phyloP scores from a whole-genome alignment of 2,113 vertebrate genomes.

The Silurus asotus region DNA sequence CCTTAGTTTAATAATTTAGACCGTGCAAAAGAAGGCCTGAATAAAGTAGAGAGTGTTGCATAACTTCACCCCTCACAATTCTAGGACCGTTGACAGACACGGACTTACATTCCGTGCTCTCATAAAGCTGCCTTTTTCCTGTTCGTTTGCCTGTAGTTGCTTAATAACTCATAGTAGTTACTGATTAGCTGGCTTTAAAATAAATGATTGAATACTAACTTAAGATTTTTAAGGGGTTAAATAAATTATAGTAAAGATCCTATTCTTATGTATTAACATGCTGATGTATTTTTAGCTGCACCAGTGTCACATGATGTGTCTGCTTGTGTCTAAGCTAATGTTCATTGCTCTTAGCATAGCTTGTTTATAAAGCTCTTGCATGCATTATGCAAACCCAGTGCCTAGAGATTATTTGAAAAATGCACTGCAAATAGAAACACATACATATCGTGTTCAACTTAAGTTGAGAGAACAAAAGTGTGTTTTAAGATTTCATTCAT shows the following conservation, averaged over 20 bases:
- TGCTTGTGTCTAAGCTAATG: background rate
- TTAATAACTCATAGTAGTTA: constrained; percentile 5
- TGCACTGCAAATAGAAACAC: background rate
- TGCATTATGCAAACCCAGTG: constrained; percentile 12
- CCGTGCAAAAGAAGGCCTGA: background rate
- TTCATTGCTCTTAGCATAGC: background rate
- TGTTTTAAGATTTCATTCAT: constrained; percentile 60
- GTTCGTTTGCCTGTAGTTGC: background rate
- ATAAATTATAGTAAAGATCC: background rate
- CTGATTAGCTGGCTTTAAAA: background rate
- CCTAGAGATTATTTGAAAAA: background rate
- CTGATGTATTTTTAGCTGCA: background rate
- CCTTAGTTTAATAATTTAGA: background rate
- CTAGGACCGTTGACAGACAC: background rate
- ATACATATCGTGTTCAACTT: background rate
- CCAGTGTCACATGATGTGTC: background rate
- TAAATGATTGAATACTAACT: background rate
- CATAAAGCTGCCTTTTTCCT: background rate
- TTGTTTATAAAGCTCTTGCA: constrained; percentile 14
- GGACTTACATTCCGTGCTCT: background rate
- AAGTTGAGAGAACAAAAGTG: constrained; percentile 18
- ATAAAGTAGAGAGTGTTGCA: background rate
- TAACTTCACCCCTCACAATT: background rate
- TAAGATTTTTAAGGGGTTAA: background rate
- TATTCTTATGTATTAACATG: background rate